Evolutionary conservation across 1,140 invertebrate species (phyloP).

Genomic region (Drosophila gunungcola): DNA sequence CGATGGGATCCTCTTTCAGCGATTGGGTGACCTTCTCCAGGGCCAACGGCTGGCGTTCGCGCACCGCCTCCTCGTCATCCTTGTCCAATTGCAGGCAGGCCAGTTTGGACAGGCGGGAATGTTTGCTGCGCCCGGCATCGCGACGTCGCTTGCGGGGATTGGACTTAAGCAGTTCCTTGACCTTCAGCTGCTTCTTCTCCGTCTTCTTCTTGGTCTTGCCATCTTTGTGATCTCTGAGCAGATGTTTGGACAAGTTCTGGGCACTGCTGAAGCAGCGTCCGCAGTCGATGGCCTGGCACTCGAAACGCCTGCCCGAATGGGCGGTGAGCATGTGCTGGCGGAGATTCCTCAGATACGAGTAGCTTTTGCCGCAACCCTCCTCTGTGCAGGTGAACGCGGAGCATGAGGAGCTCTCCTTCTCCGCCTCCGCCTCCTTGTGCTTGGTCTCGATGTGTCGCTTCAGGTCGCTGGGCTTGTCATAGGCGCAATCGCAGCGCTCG

Average conservation of each 20-base stretch:
- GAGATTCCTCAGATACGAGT: slow-evolving; percentile 72
- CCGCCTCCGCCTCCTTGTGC: slow-evolving; percentile 23
- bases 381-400: slow-evolving; percentile 51
- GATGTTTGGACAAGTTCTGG: slow-evolving; percentile 73
- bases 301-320: slow-evolving; percentile 70
- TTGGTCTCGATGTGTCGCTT: slow-evolving; percentile 59
- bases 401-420: neutral
- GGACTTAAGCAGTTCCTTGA: neutral
- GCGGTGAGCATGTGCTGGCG: slow-evolving; percentile 60
- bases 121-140: slow-evolving; percentile 62
- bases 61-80: slow-evolving; percentile 65
- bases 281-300: slow-evolving; percentile 63
- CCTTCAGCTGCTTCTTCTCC: too few relatives aligned
- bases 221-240: slow-evolving; percentile 43
- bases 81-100: slow-evolving; percentile 55
- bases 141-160: slow-evolving; percentile 63
- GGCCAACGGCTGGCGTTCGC: slow-evolving; percentile 35
- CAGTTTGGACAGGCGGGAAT: slow-evolving; percentile 57
- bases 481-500: slow-evolving; percentile 57
- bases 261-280: slow-evolving; percentile 69
- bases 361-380: slow-evolving; percentile 59
- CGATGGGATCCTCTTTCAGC: slow-evolving; percentile 12
- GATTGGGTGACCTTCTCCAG: slow-evolving; percentile 45
- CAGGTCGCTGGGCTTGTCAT: slow-evolving; percentile 55
- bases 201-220: neutral